Evolutionary conservation across 1,140 invertebrate genomes (phyloP), one percentile per base, ranked within the genome.

Genomic region (Cataglyphis hispanica): DNA sequence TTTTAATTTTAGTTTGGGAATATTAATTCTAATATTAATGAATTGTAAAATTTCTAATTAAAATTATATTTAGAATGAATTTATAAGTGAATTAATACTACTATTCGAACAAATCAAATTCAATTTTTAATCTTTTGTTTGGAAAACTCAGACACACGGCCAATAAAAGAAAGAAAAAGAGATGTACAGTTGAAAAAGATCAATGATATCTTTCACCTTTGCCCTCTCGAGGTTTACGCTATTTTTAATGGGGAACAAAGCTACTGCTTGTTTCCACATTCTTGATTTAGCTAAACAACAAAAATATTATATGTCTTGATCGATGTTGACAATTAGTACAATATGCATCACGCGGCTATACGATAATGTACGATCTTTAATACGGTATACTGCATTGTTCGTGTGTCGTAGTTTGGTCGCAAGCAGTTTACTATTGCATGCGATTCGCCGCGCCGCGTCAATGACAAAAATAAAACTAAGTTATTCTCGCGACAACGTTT

Each of bases 391-490:
- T 64, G 19, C 31, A 78, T 80, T 50, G 75, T 77, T 13, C 53
- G n/a, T 50, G 11, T 5, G 40, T 13, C 5, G 11, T 25, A 22
- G 34, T 22, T 69, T 37, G 5, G 46, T 25, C 11, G 40, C 75
- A 6, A 34, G n/a, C 16, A 61, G 74, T 10, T 37, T 64, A 37
- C 56, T 58, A 27, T 61, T 8, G 43, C 8, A 19, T 27, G 31
- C 76, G 43, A 80, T 56, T 37, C 37, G 37, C 22, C 37, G 37
- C 22, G 31, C 22, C 77, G 77, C 76, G 77, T 80, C 77, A 80
- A 80, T 64, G 63, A 80, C 77, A 40, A 37, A 69, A 80, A 80
- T 80, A 80, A 80, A 80, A 69, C 63, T 11, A 34, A 58, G 40
- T 37, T 58, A n/a, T 27, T 53, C 64, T 19, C 46, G 77, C 22